phyloP scores from a whole-genome alignment of 2,888 invertebrate genomes.

The Diabrotica balteata region DNA sequence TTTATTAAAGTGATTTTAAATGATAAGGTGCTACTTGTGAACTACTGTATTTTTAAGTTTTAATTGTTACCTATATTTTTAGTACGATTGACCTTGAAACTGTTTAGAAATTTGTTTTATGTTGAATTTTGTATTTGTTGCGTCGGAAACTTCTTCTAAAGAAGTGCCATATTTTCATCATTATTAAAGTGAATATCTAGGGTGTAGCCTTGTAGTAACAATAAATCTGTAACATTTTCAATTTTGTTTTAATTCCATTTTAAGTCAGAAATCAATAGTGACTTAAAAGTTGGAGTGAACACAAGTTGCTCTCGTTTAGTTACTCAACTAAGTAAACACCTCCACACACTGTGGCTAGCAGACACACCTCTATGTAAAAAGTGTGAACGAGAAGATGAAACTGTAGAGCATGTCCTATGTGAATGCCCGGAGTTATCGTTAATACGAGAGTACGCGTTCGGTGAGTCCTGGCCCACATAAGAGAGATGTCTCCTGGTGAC shows the following conservation, averaged over 20 bases:
- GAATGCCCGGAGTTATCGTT: too few species aligned
- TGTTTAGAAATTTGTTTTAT: slow-evolving; percentile 35
- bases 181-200: slow-evolving; percentile 43
- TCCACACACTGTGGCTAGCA: too few species aligned
- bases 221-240: slow-evolving; percentile 45
- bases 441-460: too few species aligned
- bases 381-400: too few species aligned
- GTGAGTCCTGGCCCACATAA: too few species aligned
- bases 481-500: too few species aligned
- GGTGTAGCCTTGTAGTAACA: slow-evolving; percentile 47
- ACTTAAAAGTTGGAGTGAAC: too few species aligned
- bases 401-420: too few species aligned
- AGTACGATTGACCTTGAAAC: slow-evolving; percentile 31
- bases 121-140: slow-evolving; percentile 41
- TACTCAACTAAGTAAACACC: too few species aligned
- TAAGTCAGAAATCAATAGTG: too few species aligned
- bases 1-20: slow-evolving; percentile 46
- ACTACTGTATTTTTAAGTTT: slow-evolving; percentile 37
- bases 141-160: slow-evolving; percentile 41
- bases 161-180: slow-evolving; percentile 44
- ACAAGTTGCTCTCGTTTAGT: too few species aligned
- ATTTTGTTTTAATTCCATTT: slow-evolving; percentile 14
- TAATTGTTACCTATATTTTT: slow-evolving; percentile 44
- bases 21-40: slow-evolving; percentile 47
- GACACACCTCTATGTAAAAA: too few species aligned